Evolutionary conservation across 2,797 vertebrate genomes (phyloP), one percentile per base, ranked within the genome.

Genomic region (Galago senegalensis): DNA sequence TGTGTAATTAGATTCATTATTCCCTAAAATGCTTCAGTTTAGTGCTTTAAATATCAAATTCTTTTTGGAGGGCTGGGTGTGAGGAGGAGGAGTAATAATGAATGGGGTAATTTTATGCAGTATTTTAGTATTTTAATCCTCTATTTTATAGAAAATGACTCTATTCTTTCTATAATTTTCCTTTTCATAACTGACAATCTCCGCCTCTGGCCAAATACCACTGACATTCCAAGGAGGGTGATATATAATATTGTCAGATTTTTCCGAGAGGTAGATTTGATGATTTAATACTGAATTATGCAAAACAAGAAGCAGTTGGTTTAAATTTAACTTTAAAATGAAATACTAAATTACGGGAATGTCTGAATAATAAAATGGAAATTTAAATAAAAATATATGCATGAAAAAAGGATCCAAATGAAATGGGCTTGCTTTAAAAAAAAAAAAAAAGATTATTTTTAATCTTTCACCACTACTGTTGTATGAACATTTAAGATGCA

Each of bases 311-410:
- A 97, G 1, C 8, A 40, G 29, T 79, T 75, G 77, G 95, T 92
- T 63, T 96, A 97, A 97, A 97, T 79, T 23, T 85, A 82, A 1
- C 8, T 98, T 98, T 97, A 96, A 98, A 97, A 16, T 25, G 73
- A 89, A 67, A 92, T 92, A 84, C 77, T 92, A 96, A 98, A 97
- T 97, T 95, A 90, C 91, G 23, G 69, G 27, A 96, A 89, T 97
- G 77, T 21, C 92, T 93, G 77, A 65, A 5, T 93, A 63, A 7
- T 91, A 96, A 94, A 60, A 92, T 9, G 0, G 5, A 76, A 96
- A 97, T 91, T 97, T 97, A 91, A 98, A 98, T 97, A 97, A 97
- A 91, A 97, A 89, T 7, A 96, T 95, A 92, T 58, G 76, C 25
- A 96, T 92, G 31, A 58, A 75, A 97, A 6, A 8, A 46, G 18